Conservation (phyloP, 2,888 invertebrate species). For the Parnassius orleans region DNA sequence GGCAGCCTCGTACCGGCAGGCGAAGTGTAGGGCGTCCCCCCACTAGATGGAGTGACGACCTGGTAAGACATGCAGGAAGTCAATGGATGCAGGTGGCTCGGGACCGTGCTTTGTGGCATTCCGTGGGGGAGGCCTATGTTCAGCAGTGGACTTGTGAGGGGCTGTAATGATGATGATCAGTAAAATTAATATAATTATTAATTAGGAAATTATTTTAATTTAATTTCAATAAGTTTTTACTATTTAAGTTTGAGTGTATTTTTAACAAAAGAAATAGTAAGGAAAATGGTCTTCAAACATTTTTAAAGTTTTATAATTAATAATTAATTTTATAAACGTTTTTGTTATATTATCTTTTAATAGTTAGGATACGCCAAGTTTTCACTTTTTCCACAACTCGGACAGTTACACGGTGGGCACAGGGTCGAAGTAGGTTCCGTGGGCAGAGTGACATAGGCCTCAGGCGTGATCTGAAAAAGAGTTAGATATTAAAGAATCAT, state of each 20-base stretch:
- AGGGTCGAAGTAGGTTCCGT: constrained; percentile 40
- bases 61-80: no score
- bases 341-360: neutral
- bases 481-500: neutral
- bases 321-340: neutral
- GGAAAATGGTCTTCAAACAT: neutral
- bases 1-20: no score
- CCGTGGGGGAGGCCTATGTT: no score
- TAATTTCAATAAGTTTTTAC: no score
- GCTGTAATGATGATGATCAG: no score
- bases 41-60: no score
- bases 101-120: no score
- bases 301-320: neutral
- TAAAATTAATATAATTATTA: no score
- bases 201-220: no score
- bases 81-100: no score
- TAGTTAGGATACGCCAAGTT: constrained; percentile 8
- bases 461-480: constrained; percentile 42
- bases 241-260: constrained; percentile 1
- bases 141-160: no score
- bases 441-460: constrained; percentile 38
- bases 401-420: constrained; percentile 51
- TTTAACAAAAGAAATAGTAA: neutral
- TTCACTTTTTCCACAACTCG: constrained; percentile 14
- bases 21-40: no score